These are phyloP conservation scores for Struthio camelus DNA, from an alignment of 2,113 vertebrate species.

Conservation along the genomic window DNA sequence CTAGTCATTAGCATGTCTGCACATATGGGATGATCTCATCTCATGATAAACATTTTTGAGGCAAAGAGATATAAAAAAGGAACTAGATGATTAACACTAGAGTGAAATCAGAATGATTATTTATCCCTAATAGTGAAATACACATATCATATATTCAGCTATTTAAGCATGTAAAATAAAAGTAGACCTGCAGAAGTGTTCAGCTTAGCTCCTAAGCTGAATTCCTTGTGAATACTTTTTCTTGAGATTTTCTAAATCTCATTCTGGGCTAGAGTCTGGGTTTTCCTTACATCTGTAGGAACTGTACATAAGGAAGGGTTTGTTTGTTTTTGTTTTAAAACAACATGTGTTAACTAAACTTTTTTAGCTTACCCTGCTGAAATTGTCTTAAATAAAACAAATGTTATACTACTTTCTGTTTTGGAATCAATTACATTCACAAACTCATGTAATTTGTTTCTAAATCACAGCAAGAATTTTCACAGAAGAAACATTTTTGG, in stretches of 20 bases:
- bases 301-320: not conserved
- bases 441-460: not conserved
- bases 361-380: not conserved
- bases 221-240: not conserved
- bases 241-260: not conserved
- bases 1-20: constrained; percentile 8
- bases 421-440: not conserved
- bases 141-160: not conserved
- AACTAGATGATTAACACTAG: not conserved
- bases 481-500: rapidly evolving
- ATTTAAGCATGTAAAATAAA: not conserved
- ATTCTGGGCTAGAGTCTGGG: not conserved
- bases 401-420: not conserved
- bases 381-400: not conserved
- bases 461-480: not conserved
- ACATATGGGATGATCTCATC: not conserved
- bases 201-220: not conserved
- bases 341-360: not conserved
- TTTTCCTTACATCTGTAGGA: not conserved
- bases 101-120: not conserved
- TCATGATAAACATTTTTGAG: not conserved
- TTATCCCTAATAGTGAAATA: not conserved
- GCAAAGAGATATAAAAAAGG: not conserved
- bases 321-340: not conserved
- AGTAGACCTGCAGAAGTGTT: not conserved